phyloP scores from a whole-genome alignment of 1,140 invertebrate species.

The Nephotettix cincticeps region DNA sequence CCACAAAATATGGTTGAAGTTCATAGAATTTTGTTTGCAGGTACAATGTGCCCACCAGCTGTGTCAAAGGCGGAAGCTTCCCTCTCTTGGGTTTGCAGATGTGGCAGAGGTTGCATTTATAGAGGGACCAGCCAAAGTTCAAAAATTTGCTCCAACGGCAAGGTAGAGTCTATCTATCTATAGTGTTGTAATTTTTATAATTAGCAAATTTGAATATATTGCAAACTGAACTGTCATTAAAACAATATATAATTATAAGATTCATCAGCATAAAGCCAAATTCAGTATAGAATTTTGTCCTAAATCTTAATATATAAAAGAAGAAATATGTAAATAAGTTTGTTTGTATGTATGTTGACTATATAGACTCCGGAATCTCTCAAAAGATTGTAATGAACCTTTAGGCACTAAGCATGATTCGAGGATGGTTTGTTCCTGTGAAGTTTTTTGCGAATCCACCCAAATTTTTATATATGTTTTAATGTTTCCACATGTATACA shows the following conservation, averaged over 20 bases:
- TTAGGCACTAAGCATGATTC: too few species aligned
- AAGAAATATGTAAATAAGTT: too few species aligned
- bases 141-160: slow-evolving; percentile 62
- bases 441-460: too few species aligned
- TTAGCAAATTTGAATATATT: background rate
- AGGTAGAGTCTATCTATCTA: slow-evolving; percentile 52
- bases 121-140: slow-evolving; percentile 63
- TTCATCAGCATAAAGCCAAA: background rate
- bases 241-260: background rate
- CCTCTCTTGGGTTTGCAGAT: slow-evolving; percentile 69
- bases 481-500: too few species aligned
- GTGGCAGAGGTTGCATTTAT: slow-evolving; percentile 71
- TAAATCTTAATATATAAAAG: too few species aligned
- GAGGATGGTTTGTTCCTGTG: too few species aligned
- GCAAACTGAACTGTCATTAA: background rate
- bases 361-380: too few species aligned
- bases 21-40: slow-evolving; percentile 40
- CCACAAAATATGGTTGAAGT: background rate
- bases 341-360: too few species aligned
- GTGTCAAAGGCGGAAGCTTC: slow-evolving; percentile 61
- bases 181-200: background rate
- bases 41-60: slow-evolving; percentile 66
- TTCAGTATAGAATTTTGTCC: background rate
- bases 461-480: too few species aligned
- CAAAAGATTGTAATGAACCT: too few species aligned